Evolutionary conservation across 2,888 invertebrate genomes (phyloP), one percentile per base, ranked within the genome.

Genomic region (Molorchus minor): DNA sequence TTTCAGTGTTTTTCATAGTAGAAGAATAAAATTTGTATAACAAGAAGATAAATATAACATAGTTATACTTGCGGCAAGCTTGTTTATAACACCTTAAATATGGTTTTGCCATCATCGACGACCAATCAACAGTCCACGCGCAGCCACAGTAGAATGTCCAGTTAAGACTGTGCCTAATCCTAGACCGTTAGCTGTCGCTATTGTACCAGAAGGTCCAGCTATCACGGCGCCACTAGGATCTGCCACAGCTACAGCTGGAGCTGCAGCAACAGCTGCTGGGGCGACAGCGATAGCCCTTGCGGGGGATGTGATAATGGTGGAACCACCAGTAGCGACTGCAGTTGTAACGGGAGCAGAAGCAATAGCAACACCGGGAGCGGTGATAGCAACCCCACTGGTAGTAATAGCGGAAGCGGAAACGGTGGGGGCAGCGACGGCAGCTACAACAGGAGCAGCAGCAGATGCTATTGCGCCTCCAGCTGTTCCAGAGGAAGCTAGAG

Each of bases 401-500:
- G n/a, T n/a, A 16, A 51, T 62, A 5, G 49, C 44, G n/a, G 66
- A 19, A 21, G 20, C 35, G n/a, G 19, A 8, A 8, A 30, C 35
- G 13, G 49, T 25, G 8, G 49, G 36, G 13, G 65, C 59, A n/a
- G 61, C 60, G 17, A 60, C 29, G 5, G 58, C 68, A n/a, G 64
- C 62, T 8, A 16, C 36, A 10, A 16, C 20, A 15, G 49, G 21
- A n/a, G 35, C 35, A 2, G 49, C 68, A 19, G 69, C 72, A 7
- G 71, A 45, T 8, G 72, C 47, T 8, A 73, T 62, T 7, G 49
- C 65, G 16, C 70, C 74, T 43, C 65, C 74, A 35, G 68, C 56
- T 45, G 58, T 61, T 8, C 71, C 49, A 13, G 62, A 54, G 12
- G 65, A 61, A 0, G 52, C 60, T 3, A 68, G 25, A 12, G 62